Evolutionary conservation across 2,797 vertebrate species (phyloP).

Genomic region (Pangasius mekongensis): DNA sequence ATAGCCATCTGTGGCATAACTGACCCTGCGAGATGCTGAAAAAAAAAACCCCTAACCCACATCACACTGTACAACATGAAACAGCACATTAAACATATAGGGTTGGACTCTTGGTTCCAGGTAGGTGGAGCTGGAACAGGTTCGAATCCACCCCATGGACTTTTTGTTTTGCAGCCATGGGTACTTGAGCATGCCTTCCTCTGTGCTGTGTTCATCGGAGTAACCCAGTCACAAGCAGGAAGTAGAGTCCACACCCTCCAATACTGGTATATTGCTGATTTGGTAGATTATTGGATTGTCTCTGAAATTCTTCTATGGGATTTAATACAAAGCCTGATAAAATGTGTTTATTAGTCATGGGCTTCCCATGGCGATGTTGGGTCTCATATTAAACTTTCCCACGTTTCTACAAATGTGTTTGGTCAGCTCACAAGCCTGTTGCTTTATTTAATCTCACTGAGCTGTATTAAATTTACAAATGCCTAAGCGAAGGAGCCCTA

Average conservation of each 20-base stretch:
- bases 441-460: slow-evolving; percentile 77
- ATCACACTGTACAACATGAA: neutral
- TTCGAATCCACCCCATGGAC: neutral
- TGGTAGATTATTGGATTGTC: neutral
- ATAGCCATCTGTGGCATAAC: neutral
- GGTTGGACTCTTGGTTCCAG: neutral
- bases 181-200: neutral
- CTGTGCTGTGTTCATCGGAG: neutral
- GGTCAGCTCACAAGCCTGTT: slow-evolving; percentile 73
- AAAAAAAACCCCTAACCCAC: too few relatives aligned
- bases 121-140: neutral
- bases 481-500: slow-evolving; percentile 70
- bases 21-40: neutral
- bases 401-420: slow-evolving; percentile 63
- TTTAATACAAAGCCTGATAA: neutral
- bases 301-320: neutral
- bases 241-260: neutral
- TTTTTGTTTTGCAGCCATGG: neutral
- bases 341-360: neutral
- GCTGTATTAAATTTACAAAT: slow-evolving; percentile 79
- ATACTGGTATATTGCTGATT: neutral
- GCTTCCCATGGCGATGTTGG: neutral
- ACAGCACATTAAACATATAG: neutral
- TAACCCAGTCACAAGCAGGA: neutral
- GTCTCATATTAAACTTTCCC: slow-evolving; percentile 63